Conservation (phyloP, 2,797 vertebrate genomes). For the Clarias platycephalus region DNA sequence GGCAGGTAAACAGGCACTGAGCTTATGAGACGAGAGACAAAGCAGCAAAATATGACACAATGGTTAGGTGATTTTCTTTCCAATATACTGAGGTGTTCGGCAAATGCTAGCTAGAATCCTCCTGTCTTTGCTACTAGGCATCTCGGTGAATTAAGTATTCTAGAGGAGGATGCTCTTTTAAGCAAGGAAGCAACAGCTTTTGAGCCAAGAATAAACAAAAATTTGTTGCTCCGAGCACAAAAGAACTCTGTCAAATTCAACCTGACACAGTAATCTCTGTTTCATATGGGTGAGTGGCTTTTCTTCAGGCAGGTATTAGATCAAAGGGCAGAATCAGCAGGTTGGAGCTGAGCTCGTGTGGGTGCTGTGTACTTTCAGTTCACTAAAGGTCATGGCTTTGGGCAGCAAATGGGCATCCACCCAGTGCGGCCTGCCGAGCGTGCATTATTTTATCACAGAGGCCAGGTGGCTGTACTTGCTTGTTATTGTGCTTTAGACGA, state of each 20-base stretch:
- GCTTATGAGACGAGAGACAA: conserved; percentile 21
- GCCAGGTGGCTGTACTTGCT: conserved; percentile 70
- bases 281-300: conserved; percentile 47
- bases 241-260: conserved; percentile 24
- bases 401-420: conserved; percentile 61
- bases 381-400: conserved; percentile 62
- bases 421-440: conserved; percentile 56
- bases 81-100: conserved; percentile 1
- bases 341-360: conserved; percentile 56
- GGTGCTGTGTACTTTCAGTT: conserved; percentile 62
- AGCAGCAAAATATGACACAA: conserved; percentile 27
- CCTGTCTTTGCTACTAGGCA: neutral
- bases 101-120: neutral
- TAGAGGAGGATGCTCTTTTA: neutral
- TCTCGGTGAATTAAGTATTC: conserved; percentile 27
- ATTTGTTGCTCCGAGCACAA: conserved; percentile 20
- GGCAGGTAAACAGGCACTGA: conserved; percentile 30
- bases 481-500: conserved; percentile 58
- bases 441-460: conserved; percentile 59
- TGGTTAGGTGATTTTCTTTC: conserved; percentile 3
- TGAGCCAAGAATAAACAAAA: conserved; percentile 7
- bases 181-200: neutral
- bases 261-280: conserved; percentile 44
- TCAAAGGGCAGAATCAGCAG: conserved; percentile 53
- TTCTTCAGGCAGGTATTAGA: conserved; percentile 48